Evolutionary conservation across 2,113 vertebrate species (phyloP), one percentile per base, ranked within the genome.

Genomic region (Dolichotis patagonum): DNA sequence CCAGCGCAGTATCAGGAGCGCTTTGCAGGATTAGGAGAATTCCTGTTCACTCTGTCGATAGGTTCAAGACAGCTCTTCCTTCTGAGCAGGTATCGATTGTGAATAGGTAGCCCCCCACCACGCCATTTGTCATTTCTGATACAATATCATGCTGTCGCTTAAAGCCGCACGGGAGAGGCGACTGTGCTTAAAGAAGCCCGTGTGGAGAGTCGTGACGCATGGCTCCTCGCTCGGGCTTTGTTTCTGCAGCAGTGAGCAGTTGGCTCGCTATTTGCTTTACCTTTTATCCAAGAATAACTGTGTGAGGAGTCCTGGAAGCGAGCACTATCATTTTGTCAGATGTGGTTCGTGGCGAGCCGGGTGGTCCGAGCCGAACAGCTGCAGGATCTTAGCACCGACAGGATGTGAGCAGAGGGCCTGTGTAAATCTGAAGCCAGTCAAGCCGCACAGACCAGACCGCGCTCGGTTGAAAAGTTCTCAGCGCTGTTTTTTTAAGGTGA

Each of bases 51-150:
- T 98, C 98, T 99, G 99, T 99, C 99, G 98, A 99, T 99, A 99
- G 97, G 97, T 99, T 99, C 98, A 99, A 99, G 99, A 99, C 98
- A 99, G 98, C 99, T 99, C 99, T 99, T 99, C 98, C 98, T 99
- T 99, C 99, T 98, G 99, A 99, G 98, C 99, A 98, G 99, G 98
- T 99, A 99, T 99, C 98, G 99, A 99, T 99, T 99, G 98, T 94
- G 98, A 98, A 99, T 98, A 99, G 99, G 99, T 99, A 99, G 99
- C 98, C 98, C 98, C 98, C 99, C 99, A 16, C 98, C 99, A 98
- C 99, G 99, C 99, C 99, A 99, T 99, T 99, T 99, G 99, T 99
- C 99, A 99, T 99, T 99, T 99, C 99, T 99, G 99, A 99, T 99
- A 99, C 99, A 99, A 99, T 99, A 99, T 99, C 98, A 95, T 99